phyloP scores from a whole-genome alignment of 1,140 invertebrate genomes.

The Drosophila setifemur region DNA sequence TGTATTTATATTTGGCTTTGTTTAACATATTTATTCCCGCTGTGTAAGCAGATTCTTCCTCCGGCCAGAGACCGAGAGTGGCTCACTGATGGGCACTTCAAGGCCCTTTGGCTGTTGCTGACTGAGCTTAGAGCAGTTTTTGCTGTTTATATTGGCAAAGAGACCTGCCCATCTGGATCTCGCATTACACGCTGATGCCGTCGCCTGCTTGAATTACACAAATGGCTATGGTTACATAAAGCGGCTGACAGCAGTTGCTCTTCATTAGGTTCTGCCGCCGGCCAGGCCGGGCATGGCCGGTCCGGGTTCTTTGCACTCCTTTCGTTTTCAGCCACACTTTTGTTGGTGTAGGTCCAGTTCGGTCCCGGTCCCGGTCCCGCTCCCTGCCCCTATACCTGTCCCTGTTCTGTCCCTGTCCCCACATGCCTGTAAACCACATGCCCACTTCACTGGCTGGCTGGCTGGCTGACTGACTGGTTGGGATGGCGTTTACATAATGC shows the following conservation, averaged over 20 bases:
- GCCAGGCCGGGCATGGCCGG: too few species aligned
- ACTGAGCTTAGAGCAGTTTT: constrained; percentile 11
- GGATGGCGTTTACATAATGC: constrained; percentile 64
- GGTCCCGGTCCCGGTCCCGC: not conserved
- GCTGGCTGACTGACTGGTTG: not conserved
- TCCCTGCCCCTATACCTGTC: constrained; percentile 45
- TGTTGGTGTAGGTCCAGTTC: constrained; percentile 35
- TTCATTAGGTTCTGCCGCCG: constrained; percentile 25
- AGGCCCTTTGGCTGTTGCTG: not conserved
- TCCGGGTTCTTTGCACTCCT: constrained; percentile 60
- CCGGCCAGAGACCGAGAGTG: not conserved
- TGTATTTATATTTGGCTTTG: too few species aligned
- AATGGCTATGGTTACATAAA: constrained; percentile 48
- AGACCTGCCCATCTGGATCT: constrained; percentile 22
- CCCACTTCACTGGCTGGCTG: constrained; percentile 38
- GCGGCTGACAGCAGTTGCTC: constrained; percentile 42
- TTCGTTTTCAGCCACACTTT: constrained; percentile 37
- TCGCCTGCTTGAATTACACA: constrained; percentile 40
- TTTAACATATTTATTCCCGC: too few species aligned
- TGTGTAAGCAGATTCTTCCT: constrained; percentile 6
- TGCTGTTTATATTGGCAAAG: constrained; percentile 37
- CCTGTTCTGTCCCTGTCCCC: constrained; percentile 53
- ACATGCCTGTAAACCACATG: constrained; percentile 57
- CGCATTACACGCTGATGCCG: constrained; percentile 22
- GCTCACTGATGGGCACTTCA: not conserved